A percentile compares a stretch with the other conserved stretches of the same genome.
These are phyloP conservation scores for Enteromius afrohamiltoni DNA, from an alignment of 2,797 vertebrate genomes.

Conservation along the genomic window DNA sequence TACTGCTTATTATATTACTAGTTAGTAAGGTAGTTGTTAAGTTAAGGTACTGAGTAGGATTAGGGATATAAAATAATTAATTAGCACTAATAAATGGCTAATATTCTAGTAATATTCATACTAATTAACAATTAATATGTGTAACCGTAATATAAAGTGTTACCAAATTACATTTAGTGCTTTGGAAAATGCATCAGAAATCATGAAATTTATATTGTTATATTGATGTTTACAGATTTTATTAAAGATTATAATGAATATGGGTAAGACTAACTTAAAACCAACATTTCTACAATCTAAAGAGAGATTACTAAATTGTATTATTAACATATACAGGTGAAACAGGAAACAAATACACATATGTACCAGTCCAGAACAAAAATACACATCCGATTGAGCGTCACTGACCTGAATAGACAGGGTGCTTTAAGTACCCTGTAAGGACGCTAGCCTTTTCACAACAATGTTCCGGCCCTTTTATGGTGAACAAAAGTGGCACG, in stretches of 20 bases:
- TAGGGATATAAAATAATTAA: too few relatives aligned
- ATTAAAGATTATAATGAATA: not conserved
- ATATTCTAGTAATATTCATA: too few relatives aligned
- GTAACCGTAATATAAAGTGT: too few relatives aligned
- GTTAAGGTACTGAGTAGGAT: too few relatives aligned
- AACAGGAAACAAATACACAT: not conserved
- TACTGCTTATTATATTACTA: too few relatives aligned
- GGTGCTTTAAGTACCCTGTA: constrained; percentile 34
- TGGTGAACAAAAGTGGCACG: constrained; percentile 40
- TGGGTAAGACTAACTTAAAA: not conserved
- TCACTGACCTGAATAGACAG: constrained; percentile 10
- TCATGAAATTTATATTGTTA: not conserved
- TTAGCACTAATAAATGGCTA: too few relatives aligned
- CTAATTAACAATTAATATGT: too few relatives aligned
- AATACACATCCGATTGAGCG: constrained; percentile 6
- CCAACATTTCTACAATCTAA: not conserved
- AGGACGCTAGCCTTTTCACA: constrained; percentile 38
- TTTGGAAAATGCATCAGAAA: not conserved
- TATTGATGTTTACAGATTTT: too few relatives aligned
- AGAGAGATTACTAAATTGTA: not conserved
- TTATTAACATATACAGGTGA: not conserved
- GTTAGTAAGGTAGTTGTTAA: too few relatives aligned
- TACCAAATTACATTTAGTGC: not conserved
- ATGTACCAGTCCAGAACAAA: not conserved
- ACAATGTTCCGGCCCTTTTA: constrained; percentile 28